Evolutionary conservation across 2,113 vertebrate genomes (phyloP), one percentile per base, ranked within the genome.

Genomic region (Pomatostomus ruficeps): DNA sequence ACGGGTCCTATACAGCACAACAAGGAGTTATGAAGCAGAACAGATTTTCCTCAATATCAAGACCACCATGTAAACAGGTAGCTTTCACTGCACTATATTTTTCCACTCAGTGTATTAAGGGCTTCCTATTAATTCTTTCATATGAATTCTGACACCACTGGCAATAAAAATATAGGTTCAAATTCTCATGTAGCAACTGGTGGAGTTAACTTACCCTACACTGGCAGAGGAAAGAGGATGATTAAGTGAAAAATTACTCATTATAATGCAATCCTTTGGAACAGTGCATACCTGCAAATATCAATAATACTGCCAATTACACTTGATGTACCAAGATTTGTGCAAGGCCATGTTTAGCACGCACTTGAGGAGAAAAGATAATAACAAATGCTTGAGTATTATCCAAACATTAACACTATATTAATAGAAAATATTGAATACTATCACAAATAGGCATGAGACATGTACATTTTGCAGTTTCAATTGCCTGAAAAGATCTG

Each of bases 401-500:
- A 85, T 46, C 45, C 57, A 61, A 88, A 94, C 36, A 84, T 42
- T 55, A 87, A 77, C 7, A 74, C 9, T 42, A 70, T n/a, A 59
- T 57, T 71, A 87, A 97, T 65, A 68, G 35, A 52, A 83, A 52
- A 45, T 4, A 38, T 8, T 1, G 24, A 52, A 77, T 89, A 33
- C 3, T 59, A 26, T 77, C 31, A 85, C 54, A 89, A 93, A 65
- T 22, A 46, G 22, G 42, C 8, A 42, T 18, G 40, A 95, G 92
- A 79, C 25, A 35, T 12, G 7, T 65, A 46, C 18, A 38, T 20
- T 61, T 92, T 72, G 66, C 38, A 76, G 73, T 87, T 93, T 81
- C 90, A 93, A 83, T 48, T 78, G 52, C 31, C 80, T 92, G 79
- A 94, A 95, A 88, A 81, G 46, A 71, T 63, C 93, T 90, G 51